Percentiles rank a stretch among this genome's conserved stretches.
Evolutionary conservation across 2,113 vertebrate species (phyloP).

Genomic region (Chamaetylas fuelleborni): DNA sequence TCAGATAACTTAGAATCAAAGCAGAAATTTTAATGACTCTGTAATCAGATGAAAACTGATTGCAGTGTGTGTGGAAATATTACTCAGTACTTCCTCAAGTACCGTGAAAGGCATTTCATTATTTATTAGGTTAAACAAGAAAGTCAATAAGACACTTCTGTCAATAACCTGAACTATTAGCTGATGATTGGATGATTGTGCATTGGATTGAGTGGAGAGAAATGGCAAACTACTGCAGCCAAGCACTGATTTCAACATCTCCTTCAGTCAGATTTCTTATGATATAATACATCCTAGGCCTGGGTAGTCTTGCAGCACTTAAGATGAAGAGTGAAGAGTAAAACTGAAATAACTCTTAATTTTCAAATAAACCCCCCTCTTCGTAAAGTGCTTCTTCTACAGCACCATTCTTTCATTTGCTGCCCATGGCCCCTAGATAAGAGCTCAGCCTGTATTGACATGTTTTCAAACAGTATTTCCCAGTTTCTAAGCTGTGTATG

Average conservation of each 20-base stretch:
- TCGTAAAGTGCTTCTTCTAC: conserved; percentile 8
- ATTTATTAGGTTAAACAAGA: conserved; percentile 1
- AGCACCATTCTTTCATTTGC: background rate
- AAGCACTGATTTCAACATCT: background rate
- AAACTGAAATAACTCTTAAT: conserved; percentile 35
- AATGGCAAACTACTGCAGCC: background rate
- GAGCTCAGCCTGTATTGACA: background rate
- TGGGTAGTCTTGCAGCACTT: background rate
- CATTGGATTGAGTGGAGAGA: background rate
- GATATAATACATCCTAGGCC: background rate
- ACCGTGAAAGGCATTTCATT: background rate
- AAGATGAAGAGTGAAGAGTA: background rate
- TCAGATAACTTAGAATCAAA: background rate
- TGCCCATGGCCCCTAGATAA: background rate
- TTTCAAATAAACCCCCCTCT: background rate
- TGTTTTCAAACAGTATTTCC: conserved; percentile 41
- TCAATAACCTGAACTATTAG: background rate
- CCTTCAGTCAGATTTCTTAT: background rate
- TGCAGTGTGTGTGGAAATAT: background rate
- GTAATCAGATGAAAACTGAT: background rate
- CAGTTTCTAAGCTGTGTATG: background rate
- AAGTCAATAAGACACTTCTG: background rate
- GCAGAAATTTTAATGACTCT: background rate
- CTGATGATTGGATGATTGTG: background rate
- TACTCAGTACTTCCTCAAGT: background rate